Base-by-base conservation (phyloP, 2,888 invertebrate genomes). In the Cheilosia urbana region DNA sequence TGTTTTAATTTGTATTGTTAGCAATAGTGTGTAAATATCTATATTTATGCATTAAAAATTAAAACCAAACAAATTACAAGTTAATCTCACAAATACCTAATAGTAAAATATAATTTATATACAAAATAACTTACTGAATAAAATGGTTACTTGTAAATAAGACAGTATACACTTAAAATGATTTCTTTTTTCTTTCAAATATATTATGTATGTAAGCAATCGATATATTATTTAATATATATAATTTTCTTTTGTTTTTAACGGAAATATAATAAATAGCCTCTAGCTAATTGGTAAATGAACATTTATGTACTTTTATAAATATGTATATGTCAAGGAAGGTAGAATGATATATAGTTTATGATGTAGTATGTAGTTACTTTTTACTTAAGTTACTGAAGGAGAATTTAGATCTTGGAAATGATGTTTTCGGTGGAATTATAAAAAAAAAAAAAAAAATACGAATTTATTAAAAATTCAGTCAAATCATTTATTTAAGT, bases 211-310 rank as follows among this genome's bases (percentile, higher is more conserved):
- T 27, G n/a, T 58, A 58, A 45, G 42, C 45, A 47, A 55, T 51
- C 58, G 34, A 58, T 69, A 17, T 51, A 37, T 19, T 51, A 37
- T 19, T 0, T 13, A 21, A 34, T 47, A 17, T 40, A 69, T 58
- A 17, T 58, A 49, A 45, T 47, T 17, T 42, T 19, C 69, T 17
- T 66, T 68, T 42, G 15, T 69, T 17, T 66, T 68, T 40, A 83
- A 71, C 66, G 34, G 55, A 83, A 80, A 71, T 76, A 72, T 42
- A 81, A 66, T 76, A 85, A 81, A 66, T 76, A 85, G 75, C 76
- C 80, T 85, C 76, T 85, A 80, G 84, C 80, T 84, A 84, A 80
- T 69, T 49, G 75, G 47, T 84, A 80, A 80, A 80, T 69, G 62
- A 84, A 69, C 53, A 72, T 17, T 15, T 68, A 63, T 82, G 58